phyloP scores from a whole-genome alignment of 2,113 vertebrate genomes.

The Hypomesus transpacificus region DNA sequence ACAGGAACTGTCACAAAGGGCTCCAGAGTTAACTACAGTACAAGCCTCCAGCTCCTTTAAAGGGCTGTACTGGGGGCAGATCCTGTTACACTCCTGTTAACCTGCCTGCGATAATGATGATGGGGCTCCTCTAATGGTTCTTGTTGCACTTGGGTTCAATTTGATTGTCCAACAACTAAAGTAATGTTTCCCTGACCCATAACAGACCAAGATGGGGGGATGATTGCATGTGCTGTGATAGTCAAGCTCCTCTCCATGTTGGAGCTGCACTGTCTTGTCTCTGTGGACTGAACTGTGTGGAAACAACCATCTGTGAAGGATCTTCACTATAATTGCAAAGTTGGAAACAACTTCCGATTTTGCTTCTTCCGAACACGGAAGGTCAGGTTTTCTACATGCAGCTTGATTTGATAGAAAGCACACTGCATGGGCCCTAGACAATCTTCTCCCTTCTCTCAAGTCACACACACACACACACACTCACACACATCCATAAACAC shows the following conservation, averaged over 20 bases:
- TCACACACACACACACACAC: no score
- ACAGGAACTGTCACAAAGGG: no score
- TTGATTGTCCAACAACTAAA: conserved; percentile 20
- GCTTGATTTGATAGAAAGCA: not conserved
- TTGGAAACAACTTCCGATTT: not conserved
- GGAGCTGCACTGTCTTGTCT: conserved; percentile 4
- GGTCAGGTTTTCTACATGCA: conserved; percentile 3
- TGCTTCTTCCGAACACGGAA: not conserved
- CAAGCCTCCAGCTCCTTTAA: no score
- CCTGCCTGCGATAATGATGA: conserved; percentile 28
- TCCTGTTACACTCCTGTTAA: conserved; percentile 11
- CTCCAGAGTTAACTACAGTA: no score
- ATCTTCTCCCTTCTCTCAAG: not conserved
- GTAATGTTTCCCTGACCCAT: conserved; percentile 31
- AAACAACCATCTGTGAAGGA: conserved; percentile 34
- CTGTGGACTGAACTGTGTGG: conserved; percentile 24
- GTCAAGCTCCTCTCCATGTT: conserved; percentile 6
- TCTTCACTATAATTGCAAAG: conserved; percentile 1
- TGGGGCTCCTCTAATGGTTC: conserved; percentile 9
- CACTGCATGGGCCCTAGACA: not conserved
- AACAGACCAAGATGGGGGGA: conserved; percentile 21
- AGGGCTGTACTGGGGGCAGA: no score
- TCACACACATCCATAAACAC: no score
- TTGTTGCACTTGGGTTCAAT: conserved; percentile 27
- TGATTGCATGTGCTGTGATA: conserved; percentile 20